phyloP scores from a whole-genome alignment of 1,140 invertebrate genomes.

The Telenomus remus region DNA sequence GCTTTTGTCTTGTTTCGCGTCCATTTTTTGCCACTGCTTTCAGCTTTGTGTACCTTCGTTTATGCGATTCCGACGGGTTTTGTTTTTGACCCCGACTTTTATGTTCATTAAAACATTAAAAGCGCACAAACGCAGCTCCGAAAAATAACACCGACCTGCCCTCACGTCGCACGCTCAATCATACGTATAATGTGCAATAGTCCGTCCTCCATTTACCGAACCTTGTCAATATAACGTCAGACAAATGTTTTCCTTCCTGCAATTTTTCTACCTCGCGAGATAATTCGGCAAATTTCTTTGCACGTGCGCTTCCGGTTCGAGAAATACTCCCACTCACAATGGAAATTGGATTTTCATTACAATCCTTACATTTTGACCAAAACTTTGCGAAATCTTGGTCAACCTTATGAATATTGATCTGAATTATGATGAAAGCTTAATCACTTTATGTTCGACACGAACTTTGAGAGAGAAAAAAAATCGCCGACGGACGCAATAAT shows the following conservation, averaged over 20 bases:
- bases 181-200: slow-evolving; percentile 10
- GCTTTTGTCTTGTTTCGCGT: slow-evolving; percentile 8
- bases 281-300: too few species aligned
- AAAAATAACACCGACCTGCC: slow-evolving; percentile 5
- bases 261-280: not conserved
- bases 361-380: not conserved
- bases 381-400: not conserved
- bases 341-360: too few species aligned
- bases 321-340: too few species aligned
- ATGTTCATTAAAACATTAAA: slow-evolving; percentile 31
- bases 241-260: not conserved
- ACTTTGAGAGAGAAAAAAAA: not conserved
- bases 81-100: slow-evolving; percentile 16
- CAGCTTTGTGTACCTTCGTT: slow-evolving; percentile 11
- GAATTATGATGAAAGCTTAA: not conserved
- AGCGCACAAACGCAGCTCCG: slow-evolving; percentile 3
- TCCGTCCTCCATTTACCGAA: slow-evolving; percentile 13
- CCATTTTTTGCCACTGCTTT: slow-evolving; percentile 12
- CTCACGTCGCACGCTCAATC: slow-evolving; percentile 1
- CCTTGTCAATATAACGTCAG: slow-evolving; percentile 7
- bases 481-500: not conserved
- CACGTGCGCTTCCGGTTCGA: too few species aligned
- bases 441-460: not conserved
- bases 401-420: not conserved
- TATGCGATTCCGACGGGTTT: slow-evolving; percentile 13